Evolutionary conservation across 2,113 vertebrate genomes (phyloP), one percentile per base, ranked within the genome.

Genomic region (Poeciliopsis occidentalis): DNA sequence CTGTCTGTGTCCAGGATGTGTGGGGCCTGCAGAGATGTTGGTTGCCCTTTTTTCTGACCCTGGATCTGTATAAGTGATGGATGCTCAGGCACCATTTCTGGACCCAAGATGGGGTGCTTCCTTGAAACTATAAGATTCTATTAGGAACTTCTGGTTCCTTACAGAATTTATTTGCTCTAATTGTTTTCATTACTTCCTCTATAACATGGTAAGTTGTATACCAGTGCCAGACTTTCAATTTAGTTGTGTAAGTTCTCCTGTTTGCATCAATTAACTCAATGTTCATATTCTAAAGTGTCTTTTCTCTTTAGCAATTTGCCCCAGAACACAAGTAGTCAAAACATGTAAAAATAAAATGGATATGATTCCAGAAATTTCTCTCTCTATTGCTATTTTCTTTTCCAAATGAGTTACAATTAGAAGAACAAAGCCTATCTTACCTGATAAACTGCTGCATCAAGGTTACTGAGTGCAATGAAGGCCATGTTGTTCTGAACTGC

Each of bases 401-500:
- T 15, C 19, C 27, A 62, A 8, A 27, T 26, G 44, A 6, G 5
- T 69, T 24, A 34, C 32, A 3, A 60, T 22, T 15, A 12, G 4
- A 0, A 41, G 29, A 68, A 37, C n/a, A 30, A 2, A 65, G 11
- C 8, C 32, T 22, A 4, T 67, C 76, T 71, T 91, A 98, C 98
- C 96, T 99, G 98, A 84, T 98, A 99, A 32, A 99, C 96, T 0
- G 98, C 97, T 11, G 97, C 98, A 81, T 99, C 98, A 57, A 99
- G 94, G 85, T 99, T 98, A 83, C 98, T 99, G 39, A 99, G 93
- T 1, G 97, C 98, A 66, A 99, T 54, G 41, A 99, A 99, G 0
- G 97, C 97, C 98, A 99, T 99, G 79, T 99, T 99, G 83, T 99
- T 99, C 91, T 99, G 98, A 57, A 99, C 1, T 6, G 96, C 98